Conservation (phyloP, 2,113 vertebrate genomes). For the Bagarius yarrelli region DNA sequence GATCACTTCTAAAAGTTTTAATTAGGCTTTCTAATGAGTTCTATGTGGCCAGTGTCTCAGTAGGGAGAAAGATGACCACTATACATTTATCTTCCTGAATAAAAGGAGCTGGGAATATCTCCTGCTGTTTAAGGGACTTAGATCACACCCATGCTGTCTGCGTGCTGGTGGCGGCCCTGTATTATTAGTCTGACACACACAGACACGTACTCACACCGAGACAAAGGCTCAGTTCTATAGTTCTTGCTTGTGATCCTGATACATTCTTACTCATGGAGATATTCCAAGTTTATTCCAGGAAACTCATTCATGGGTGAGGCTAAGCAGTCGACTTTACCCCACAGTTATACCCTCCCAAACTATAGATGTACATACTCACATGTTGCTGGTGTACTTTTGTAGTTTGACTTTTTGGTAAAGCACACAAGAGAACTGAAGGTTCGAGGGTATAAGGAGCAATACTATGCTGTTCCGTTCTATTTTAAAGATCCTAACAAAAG, state of each 20-base stretch:
- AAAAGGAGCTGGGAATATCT: slow-evolving; percentile 51
- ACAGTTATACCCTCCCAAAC: slow-evolving; percentile 28
- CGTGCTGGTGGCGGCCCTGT: slow-evolving; percentile 15
- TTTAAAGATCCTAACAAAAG: background rate
- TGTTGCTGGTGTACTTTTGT: slow-evolving; percentile 16
- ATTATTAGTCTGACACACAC: slow-evolving; percentile 1
- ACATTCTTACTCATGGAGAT: background rate
- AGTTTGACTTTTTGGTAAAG: slow-evolving; percentile 48
- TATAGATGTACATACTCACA: slow-evolving; percentile 18
- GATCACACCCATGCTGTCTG: slow-evolving; percentile 38
- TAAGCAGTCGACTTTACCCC: background rate
- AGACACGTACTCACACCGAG: background rate
- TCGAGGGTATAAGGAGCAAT: background rate
- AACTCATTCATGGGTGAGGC: slow-evolving; percentile 23
- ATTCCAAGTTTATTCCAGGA: slow-evolving; percentile 22
- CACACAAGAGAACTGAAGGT: slow-evolving; percentile 50
- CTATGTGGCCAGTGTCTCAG: slow-evolving; percentile 33
- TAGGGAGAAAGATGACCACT: slow-evolving; percentile 21
- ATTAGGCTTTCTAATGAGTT: background rate
- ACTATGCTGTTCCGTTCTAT: background rate
- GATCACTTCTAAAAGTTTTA: slow-evolving; percentile 1
- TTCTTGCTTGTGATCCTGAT: slow-evolving; percentile 48
- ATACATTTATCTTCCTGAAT: slow-evolving; percentile 50
- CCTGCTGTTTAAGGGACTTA: slow-evolving; percentile 55
- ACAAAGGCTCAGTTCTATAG: slow-evolving; percentile 23